phyloP scores from a whole-genome alignment of 2,888 invertebrate genomes.

The Spodoptera picta region DNA sequence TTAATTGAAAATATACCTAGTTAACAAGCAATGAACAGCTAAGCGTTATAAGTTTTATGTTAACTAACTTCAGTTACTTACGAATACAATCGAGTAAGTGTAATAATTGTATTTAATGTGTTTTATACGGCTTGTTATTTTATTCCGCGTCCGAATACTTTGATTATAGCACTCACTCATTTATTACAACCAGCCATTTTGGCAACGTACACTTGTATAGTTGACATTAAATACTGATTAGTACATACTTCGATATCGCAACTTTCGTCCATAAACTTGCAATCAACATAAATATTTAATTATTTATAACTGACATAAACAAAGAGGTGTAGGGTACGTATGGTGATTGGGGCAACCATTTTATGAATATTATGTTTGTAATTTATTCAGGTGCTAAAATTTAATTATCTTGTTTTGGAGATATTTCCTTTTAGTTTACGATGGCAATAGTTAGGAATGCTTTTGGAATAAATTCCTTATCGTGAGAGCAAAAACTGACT shows the following conservation, averaged over 20 bases:
- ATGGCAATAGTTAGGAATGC: not conserved
- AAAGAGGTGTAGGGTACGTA: slow-evolving; percentile 40
- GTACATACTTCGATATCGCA: slow-evolving; percentile 56
- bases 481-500: not conserved
- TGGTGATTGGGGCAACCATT: slow-evolving; percentile 38
- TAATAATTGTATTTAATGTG: slow-evolving; percentile 10
- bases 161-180: slow-evolving; percentile 1
- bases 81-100: too few relatives aligned
- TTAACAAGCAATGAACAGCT: too few relatives aligned
- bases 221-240: slow-evolving; percentile 69
- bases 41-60: too few relatives aligned
- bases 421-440: too few relatives aligned
- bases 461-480: not conserved
- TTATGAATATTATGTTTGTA: slow-evolving; percentile 20
- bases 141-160: slow-evolving; percentile 12
- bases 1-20: too few relatives aligned
- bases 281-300: slow-evolving; percentile 65
- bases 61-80: too few relatives aligned
- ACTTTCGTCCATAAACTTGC: slow-evolving; percentile 62
- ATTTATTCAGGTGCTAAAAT: slow-evolving; percentile 8
- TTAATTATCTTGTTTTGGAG: slow-evolving; percentile 1
- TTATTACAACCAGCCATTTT: slow-evolving; percentile 23
- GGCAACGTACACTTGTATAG: slow-evolving; percentile 45
- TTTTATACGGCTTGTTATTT: slow-evolving; percentile 34
- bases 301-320: slow-evolving; percentile 53